Evolutionary conservation across 2,888 invertebrate species (phyloP).

Genomic region (Callyntrura guangdongensis): DNA sequence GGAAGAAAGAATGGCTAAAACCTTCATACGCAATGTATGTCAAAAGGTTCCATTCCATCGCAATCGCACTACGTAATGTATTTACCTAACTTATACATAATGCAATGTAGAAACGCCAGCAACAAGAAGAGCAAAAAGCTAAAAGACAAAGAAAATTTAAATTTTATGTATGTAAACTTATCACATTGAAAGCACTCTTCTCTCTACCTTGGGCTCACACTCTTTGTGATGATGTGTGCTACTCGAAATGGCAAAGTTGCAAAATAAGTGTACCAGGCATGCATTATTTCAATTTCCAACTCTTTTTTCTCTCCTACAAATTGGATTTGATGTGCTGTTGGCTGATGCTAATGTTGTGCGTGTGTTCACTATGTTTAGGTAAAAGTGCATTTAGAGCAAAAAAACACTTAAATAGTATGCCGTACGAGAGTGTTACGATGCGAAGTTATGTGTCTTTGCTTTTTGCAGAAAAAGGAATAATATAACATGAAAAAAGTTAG

Average conservation of each 20-base stretch:
- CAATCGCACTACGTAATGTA: no score
- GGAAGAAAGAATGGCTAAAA: no score
- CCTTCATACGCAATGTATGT: no score
- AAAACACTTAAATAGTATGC: background rate
- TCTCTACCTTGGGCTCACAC: background rate
- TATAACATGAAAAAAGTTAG: background rate
- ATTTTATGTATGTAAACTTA: slow-evolving; percentile 1
- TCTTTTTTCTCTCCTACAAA: slow-evolving; percentile 2
- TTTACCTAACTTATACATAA: no score
- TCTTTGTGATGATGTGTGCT: background rate
- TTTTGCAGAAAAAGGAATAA: background rate
- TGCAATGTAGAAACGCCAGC: no score
- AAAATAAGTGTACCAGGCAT: background rate
- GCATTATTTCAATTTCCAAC: background rate
- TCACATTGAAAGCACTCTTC: background rate
- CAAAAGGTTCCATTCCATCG: no score
- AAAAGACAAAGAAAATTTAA: background rate
- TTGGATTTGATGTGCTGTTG: background rate
- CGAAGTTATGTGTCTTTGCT: background rate
- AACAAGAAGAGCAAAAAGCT: no score
- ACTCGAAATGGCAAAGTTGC: slow-evolving; percentile 8
- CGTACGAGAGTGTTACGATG: background rate
- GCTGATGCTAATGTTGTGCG: background rate
- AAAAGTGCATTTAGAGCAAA: background rate
- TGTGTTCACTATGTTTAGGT: background rate